Evolutionary conservation across 2,797 vertebrate genomes (phyloP), one percentile per base, ranked within the genome.

Genomic region (Melanotaenia boesemani): DNA sequence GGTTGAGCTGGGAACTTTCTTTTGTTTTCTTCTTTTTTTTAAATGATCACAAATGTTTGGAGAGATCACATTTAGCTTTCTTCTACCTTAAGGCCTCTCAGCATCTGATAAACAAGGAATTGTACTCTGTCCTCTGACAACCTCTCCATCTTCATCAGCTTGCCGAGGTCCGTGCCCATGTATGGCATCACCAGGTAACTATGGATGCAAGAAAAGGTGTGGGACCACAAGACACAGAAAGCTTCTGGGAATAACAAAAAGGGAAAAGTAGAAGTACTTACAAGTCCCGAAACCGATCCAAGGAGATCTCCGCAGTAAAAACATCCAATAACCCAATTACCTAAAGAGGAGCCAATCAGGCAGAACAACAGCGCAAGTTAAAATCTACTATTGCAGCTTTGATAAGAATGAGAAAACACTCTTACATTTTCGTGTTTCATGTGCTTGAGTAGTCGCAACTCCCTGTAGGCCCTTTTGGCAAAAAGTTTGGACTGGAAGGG

Each of bases 101-200:
- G 79, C 86, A 98, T 97, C 92, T 99, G 98, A 85, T 98, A 99
- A 20, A 97, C 95, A 2, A 99, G 94, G 84, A 97, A 99, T 89
- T 99, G 98, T 78, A 99, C 93, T 24, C 96, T 89, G 81, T 99
- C 98, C 88, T 99, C 97, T 0, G 96, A 95, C 44, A 99, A 75
- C 54, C 93, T 96, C 88, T 98, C 96, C n/a, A 97, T 92, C 86
- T 98, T 99, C 97, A 99, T 99, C 85, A 99, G 93, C 84, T 98
- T 99, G 50, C 97, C 95, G 20, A 99, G 94, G 88, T 99, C 98
- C 0, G 97, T 99, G 72, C 96, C 98, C 98, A 99, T 99, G 90
- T 96, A 99, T 0, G 98, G 98, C 98, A 99, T 99, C 74, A 98
- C 97, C 50, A 99, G 89, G 86, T 99, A 99, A 86, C 98, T 99